Conservation (phyloP, 2,113 vertebrate species). For the Cairina moschata region DNA sequence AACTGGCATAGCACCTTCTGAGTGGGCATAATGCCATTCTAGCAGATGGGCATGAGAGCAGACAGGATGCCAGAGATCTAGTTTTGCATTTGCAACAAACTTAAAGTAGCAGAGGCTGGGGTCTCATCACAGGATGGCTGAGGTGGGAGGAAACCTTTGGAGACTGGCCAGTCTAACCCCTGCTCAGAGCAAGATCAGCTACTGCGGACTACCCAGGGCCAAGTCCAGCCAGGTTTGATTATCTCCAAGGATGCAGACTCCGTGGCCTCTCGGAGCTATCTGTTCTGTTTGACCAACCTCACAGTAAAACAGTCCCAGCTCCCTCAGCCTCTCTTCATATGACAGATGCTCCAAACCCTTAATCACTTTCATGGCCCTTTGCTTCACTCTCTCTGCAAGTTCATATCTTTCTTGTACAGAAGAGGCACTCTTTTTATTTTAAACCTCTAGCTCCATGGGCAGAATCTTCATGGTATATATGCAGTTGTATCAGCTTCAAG, state of each 20-base stretch:
- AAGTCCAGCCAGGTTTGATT: neutral
- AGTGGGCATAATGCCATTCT: constrained; percentile 73
- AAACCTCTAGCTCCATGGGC: neutral
- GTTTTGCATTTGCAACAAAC: constrained; percentile 64
- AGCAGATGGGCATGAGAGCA: constrained; percentile 76
- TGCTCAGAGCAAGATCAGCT: neutral
- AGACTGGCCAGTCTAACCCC: neutral
- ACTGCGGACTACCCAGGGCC: neutral
- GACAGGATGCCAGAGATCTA: constrained; percentile 70
- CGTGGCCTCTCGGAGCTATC: neutral
- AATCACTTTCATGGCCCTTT: neutral
- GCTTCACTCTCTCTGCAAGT: neutral
- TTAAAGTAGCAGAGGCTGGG: constrained; percentile 65
- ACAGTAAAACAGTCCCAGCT: neutral
- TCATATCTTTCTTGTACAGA: neutral
- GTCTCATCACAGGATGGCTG: constrained; percentile 42
- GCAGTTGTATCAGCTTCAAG: neutral
- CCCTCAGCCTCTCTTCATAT: neutral
- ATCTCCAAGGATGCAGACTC: neutral
- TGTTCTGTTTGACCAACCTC: neutral
- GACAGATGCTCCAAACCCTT: neutral
- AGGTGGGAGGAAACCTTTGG: neutral
- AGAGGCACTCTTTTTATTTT: neutral
- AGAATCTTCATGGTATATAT: neutral
- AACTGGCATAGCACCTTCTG: constrained; percentile 78